Percentiles rank a stretch among this genome's conserved stretches.
Conservation (phyloP, 1,140 invertebrate species). For the Anastatus disparis region DNA sequence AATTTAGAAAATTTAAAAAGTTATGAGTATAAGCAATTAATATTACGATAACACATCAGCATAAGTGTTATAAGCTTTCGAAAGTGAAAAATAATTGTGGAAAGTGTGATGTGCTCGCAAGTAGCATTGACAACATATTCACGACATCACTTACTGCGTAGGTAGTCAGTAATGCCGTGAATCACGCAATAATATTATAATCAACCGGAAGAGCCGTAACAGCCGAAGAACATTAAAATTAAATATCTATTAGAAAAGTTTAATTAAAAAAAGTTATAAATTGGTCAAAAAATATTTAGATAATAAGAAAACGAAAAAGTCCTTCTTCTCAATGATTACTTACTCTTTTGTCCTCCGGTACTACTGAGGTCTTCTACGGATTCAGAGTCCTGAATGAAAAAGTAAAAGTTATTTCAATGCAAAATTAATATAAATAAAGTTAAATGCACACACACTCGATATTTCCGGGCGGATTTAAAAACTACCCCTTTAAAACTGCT, state of each 20-base stretch:
- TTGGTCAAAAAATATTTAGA: slow-evolving; percentile 6
- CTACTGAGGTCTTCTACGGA: slow-evolving; percentile 70
- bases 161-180: slow-evolving; percentile 30
- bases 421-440: too few species aligned
- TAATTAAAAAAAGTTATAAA: neutral
- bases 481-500: too few species aligned
- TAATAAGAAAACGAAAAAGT: neutral
- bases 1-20: neutral
- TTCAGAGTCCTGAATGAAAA: slow-evolving; percentile 71
- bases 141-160: slow-evolving; percentile 30
- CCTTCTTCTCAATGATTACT: slow-evolving; percentile 44
- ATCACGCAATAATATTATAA: slow-evolving; percentile 35
- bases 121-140: slow-evolving; percentile 13
- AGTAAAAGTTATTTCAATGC: slow-evolving; percentile 32
- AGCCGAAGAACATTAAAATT: slow-evolving; percentile 29
- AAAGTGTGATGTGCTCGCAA: slow-evolving; percentile 32
- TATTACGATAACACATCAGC: slow-evolving; percentile 17
- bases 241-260: slow-evolving; percentile 18
- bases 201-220: slow-evolving; percentile 37
- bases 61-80: slow-evolving; percentile 25
- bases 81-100: slow-evolving; percentile 23
- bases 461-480: too few species aligned
- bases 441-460: too few species aligned
- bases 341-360: slow-evolving; percentile 55
- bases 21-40: slow-evolving; percentile 16